Evolutionary conservation across 2,888 invertebrate species (phyloP).

Genomic region (Dusona sp.): DNA sequence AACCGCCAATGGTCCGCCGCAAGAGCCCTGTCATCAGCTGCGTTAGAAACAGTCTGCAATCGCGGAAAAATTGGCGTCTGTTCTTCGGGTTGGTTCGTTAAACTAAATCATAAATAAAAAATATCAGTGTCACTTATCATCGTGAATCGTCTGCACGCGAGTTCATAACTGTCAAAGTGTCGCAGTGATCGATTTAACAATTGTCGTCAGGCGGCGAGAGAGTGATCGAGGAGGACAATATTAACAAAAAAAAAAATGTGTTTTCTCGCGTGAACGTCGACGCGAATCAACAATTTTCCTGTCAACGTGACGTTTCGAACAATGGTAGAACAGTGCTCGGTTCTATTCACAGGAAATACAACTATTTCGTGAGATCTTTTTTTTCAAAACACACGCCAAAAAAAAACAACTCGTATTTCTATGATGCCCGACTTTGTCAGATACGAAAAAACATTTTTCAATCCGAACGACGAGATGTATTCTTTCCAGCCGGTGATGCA

Average conservation of each 20-base stretch:
- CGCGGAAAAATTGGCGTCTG: constrained; percentile 43
- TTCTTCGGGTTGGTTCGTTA: constrained; percentile 26
- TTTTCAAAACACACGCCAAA: background rate
- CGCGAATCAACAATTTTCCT: constrained; percentile 8
- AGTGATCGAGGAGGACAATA: background rate
- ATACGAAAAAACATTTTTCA: constrained; percentile 31
- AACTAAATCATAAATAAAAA: constrained; percentile 14
- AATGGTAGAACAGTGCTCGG: constrained; percentile 9
- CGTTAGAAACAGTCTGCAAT: constrained; percentile 48
- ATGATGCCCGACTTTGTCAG: constrained; percentile 45
- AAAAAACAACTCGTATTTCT: background rate
- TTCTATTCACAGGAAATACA: constrained; percentile 3
- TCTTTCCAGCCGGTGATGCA: background rate
- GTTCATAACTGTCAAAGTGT: constrained; percentile 32
- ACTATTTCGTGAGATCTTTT: constrained; percentile 16
- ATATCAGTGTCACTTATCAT: constrained; percentile 6
- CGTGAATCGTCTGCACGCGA: background rate
- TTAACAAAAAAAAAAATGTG: constrained; percentile 19
- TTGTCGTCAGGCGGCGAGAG: background rate
- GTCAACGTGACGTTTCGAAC: constrained; percentile 25
- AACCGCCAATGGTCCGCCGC: background rate
- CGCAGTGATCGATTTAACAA: constrained; percentile 1
- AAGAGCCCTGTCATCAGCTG: constrained; percentile 60
- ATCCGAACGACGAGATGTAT: constrained; percentile 39
- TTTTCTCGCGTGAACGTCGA: background rate